phyloP scores from a whole-genome alignment of 2,797 vertebrate genomes.

The Chrosomus eos region DNA sequence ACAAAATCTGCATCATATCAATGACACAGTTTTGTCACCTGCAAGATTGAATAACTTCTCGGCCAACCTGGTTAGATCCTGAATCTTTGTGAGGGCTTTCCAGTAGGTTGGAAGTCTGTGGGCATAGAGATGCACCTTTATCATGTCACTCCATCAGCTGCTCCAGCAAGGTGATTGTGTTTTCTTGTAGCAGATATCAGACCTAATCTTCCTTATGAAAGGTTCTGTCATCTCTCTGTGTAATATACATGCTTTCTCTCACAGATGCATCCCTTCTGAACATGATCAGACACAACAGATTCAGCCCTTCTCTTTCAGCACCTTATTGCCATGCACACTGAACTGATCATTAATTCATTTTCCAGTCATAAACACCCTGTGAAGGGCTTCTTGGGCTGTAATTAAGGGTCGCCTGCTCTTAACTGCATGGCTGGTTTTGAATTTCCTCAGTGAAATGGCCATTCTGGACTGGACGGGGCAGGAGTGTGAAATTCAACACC shows the following conservation, averaged over 20 bases:
- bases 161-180: neutral
- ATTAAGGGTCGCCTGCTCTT: slow-evolving; percentile 60
- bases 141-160: slow-evolving; percentile 13
- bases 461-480: slow-evolving; percentile 47
- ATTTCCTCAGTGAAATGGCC: slow-evolving; percentile 64
- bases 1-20: too few species aligned
- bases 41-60: neutral
- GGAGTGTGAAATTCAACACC: slow-evolving; percentile 63
- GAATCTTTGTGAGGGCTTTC: neutral
- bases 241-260: slow-evolving; percentile 1
- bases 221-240: neutral
- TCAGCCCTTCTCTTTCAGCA: neutral
- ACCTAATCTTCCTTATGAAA: slow-evolving; percentile 30
- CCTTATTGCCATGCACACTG: slow-evolving; percentile 28
- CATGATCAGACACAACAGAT: neutral
- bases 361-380: slow-evolving; percentile 59
- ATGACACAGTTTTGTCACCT: neutral
- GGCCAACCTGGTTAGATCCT: neutral
- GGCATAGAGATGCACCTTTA: neutral
- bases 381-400: slow-evolving; percentile 65
- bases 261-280: neutral
- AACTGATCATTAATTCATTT: slow-evolving; percentile 61
- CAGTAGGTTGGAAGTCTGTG: neutral
- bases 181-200: slow-evolving; percentile 17
- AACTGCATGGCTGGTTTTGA: slow-evolving; percentile 60